Percentiles rank a stretch among this genome's conserved stretches.
Evolutionary conservation across 2,113 vertebrate genomes (phyloP).

Genomic region (Rousettus leschenaultii): DNA sequence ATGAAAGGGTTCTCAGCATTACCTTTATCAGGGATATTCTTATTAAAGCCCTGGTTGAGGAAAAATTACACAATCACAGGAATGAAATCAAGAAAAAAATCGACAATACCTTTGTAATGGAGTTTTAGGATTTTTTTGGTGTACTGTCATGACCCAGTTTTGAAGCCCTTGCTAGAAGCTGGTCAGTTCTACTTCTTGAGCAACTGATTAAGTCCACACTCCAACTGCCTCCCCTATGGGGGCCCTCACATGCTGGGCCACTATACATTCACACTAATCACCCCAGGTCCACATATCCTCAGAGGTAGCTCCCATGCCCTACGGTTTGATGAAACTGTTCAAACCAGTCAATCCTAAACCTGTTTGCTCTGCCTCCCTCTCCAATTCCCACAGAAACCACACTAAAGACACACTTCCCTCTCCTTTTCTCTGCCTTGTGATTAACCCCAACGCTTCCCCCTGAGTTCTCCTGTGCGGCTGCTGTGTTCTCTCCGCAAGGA

Average conservation of each 20-base stretch:
- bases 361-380: neutral
- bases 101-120: neutral
- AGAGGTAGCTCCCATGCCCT: neutral
- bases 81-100: neutral
- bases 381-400: neutral
- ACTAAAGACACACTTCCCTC: too few relatives aligned
- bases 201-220: neutral
- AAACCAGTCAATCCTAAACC: neutral
- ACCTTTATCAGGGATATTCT: neutral
- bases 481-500: neutral
- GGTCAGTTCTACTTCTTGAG: neutral
- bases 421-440: neutral
- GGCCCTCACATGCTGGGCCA: neutral
- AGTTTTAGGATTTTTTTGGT: neutral
- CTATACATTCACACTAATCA: neutral
- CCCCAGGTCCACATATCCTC: neutral
- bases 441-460: neutral
- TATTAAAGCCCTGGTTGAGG: neutral
- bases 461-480: neutral
- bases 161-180: neutral
- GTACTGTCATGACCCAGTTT: neutral
- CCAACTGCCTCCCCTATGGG: neutral
- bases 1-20: neutral
- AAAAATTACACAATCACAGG: neutral
- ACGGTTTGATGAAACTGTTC: neutral